Base-by-base conservation (phyloP, 2,113 vertebrate species). In the Serinus canaria region DNA sequence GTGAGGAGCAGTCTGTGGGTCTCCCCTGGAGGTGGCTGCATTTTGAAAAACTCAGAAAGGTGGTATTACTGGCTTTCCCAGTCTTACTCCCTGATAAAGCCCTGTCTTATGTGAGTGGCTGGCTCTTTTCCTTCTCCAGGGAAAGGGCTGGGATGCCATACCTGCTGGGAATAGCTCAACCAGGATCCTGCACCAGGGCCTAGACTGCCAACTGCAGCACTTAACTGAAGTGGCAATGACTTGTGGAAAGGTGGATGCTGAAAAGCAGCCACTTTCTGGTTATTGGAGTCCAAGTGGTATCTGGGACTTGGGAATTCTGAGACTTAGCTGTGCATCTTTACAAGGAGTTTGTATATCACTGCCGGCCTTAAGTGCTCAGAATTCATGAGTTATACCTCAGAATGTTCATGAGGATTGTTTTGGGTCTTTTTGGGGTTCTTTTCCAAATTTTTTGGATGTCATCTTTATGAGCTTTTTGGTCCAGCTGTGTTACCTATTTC, bases 351-450 rank as follows among this genome's bases (percentile, higher is more conserved):
- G n/a, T 35, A 9, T 55, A 4, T 5, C 8, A 77, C 72, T 67
- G 16, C 16, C 7, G 67, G 33, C 27, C 27, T 50, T 21, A 55
- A n/a, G 6, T 8, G 6, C 30, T 83, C 25, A 50, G n/a, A 67
- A 63, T 75, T 63, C 0, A 6, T 12, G 60, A 94, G 24, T 39
- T 87, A 15, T 2, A 37, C 6, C n/a, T 82, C 27, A 50, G 25
- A 53, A 79, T 64, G 21, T 62, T 83, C 7, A 50, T 2, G 3
- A 67, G 21, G 17, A 24, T 49, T 19, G 15, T 43, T 43, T 43
- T 15, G 7, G 2, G 1, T 16, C 44, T 43, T 47, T 27, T 15
- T 18, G 6, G 1, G 7, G 7, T 24, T 25, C n/a, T 22, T 55
- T 49, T 33, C 3, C 1, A 35, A 25, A 27, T 15, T 11, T n/a